Evolutionary conservation across 2,113 vertebrate species (phyloP).

Genomic region (Delphinapterus leucas): DNA sequence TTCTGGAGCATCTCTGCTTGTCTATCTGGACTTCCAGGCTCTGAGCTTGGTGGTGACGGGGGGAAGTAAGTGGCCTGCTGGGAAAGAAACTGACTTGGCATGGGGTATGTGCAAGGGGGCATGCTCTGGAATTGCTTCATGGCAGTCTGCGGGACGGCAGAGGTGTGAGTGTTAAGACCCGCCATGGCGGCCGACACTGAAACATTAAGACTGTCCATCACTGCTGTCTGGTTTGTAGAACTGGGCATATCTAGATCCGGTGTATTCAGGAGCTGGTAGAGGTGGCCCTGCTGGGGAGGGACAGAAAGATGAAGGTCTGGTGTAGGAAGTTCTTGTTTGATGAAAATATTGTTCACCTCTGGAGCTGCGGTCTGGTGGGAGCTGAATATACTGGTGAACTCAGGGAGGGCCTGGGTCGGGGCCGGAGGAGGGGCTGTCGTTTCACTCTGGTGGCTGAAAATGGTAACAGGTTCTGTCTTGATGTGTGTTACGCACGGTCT

Average conservation of each 20-base stretch:
- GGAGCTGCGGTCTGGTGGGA: slow-evolving; percentile 83
- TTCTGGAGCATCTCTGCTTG: slow-evolving; percentile 93
- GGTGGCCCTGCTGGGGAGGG: slow-evolving; percentile 89
- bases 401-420: slow-evolving; percentile 83
- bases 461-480: slow-evolving; percentile 91
- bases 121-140: slow-evolving; percentile 87
- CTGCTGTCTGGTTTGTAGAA: slow-evolving; percentile 84
- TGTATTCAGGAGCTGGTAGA: slow-evolving; percentile 94
- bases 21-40: slow-evolving; percentile 94
- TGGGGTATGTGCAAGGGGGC: slow-evolving; percentile 85
- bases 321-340: slow-evolving; percentile 94
- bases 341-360: slow-evolving; percentile 87
- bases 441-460: slow-evolving; percentile 89
- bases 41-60: slow-evolving; percentile 95
- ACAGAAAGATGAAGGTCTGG: slow-evolving; percentile 88
- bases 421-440: slow-evolving; percentile 79
- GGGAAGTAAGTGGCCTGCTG: slow-evolving; percentile 91
- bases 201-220: slow-evolving; percentile 86
- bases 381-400: slow-evolving; percentile 92
- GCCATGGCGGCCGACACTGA: slow-evolving; percentile 86
- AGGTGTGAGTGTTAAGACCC: slow-evolving; percentile 85
- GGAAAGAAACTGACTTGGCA: slow-evolving; percentile 85
- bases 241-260: slow-evolving; percentile 91
- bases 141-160: slow-evolving; percentile 83
- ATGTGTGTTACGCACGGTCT: slow-evolving; percentile 89